Evolutionary conservation across 2,113 vertebrate genomes (phyloP), one percentile per base, ranked within the genome.

Genomic region (Microcebus lehilahytsara): DNA sequence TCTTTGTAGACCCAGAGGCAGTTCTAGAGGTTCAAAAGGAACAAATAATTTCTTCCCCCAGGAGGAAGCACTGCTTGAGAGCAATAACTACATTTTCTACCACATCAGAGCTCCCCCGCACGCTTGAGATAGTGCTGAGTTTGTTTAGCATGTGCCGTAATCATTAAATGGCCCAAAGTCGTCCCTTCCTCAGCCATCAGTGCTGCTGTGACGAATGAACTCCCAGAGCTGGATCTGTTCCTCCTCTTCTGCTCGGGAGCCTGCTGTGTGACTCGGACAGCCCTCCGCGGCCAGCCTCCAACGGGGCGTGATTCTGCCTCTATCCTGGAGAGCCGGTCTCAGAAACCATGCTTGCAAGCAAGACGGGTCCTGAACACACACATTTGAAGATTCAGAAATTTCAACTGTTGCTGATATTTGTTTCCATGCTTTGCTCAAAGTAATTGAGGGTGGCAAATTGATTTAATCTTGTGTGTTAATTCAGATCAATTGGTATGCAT

Each of bases 1-100:
- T 56, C 64, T 89, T 75, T 83, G 78, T 32, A 91, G 89, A 94
- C 60, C 78, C 37, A 91, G 58, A 96, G 78, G 34, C 78, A 89
- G 79, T 51, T 79, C 66, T 75, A 32, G 86, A 23, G 74, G 53
- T 71, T 93, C 74, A 87, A 49, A 74, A 89, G 69, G 92, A 93
- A 86, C 81, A 93, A 95, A 79, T 34, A 40, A 67, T 95, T 74
- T 92, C 37, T 69, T 78, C n/a, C 60, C 67, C 67, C 42, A 32
- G 37, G 25, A 92, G 46, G 49, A 88, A 64, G 88, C 66, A 37
- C 27, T 64, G 34, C 60, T 64, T 72, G 60, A 60, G 23, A 78
- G 37, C 46, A 40, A 3, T 72, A 49, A 42, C 25, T 74, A 6
- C 20, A 85, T 80, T 89, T 84, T 49, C 42, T 19, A 37, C 37